Conservation (phyloP, 2,888 invertebrate species). For the Watsonalla cultraria region DNA sequence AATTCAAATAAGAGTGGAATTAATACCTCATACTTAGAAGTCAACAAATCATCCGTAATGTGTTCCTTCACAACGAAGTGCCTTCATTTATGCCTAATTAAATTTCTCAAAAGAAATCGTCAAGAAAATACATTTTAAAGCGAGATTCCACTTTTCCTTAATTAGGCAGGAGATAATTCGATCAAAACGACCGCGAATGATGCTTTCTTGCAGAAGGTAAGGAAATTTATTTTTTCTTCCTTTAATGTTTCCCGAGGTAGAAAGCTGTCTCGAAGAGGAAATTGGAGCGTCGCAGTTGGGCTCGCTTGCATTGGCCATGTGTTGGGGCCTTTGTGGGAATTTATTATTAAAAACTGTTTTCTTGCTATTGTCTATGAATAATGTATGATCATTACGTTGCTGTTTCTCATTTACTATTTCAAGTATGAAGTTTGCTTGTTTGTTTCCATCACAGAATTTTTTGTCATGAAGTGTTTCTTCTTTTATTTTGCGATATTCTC, state of each 20-base stretch:
- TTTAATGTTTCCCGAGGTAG: slow-evolving; percentile 35
- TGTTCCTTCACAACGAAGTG: background rate
- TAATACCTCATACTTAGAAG: no score
- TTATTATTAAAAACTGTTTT: background rate
- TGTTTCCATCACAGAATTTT: no score
- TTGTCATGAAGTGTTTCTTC: no score
- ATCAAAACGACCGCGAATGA: slow-evolving; percentile 28
- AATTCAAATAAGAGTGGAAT: no score
- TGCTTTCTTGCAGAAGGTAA: slow-evolving; percentile 7
- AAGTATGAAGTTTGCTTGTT: no score
- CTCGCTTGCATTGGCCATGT: slow-evolving; percentile 20
- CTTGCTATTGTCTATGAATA: background rate
- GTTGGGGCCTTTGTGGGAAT: background rate
- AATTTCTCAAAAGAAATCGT: slow-evolving; percentile 11
- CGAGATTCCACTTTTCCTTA: slow-evolving; percentile 16
- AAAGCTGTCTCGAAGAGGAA: slow-evolving; percentile 42
- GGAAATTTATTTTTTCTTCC: slow-evolving; percentile 16
- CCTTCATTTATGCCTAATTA: background rate
- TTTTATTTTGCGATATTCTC: no score
- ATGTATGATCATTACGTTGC: no score
- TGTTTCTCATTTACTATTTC: no score
- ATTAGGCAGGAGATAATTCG: slow-evolving; percentile 36
- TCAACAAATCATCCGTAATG: background rate
- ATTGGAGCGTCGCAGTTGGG: slow-evolving; percentile 37
- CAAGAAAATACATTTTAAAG: slow-evolving; percentile 6